Evolutionary conservation across 2,113 vertebrate species (phyloP).

Genomic region (Ailuropoda melanoleuca): DNA sequence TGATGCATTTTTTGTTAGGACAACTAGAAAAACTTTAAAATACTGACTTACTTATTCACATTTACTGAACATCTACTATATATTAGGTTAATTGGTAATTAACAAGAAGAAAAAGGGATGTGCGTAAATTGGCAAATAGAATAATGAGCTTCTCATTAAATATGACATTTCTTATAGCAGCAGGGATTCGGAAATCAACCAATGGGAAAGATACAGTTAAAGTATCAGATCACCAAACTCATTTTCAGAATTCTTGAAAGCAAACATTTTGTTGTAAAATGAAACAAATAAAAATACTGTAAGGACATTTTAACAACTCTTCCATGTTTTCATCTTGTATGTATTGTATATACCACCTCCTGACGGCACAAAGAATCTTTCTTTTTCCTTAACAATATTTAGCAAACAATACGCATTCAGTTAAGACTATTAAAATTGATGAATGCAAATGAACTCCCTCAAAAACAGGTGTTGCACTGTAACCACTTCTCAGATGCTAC

Average conservation of each 20-base stretch:
- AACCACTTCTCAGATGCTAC: neutral
- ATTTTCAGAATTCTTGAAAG: neutral
- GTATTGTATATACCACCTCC: neutral
- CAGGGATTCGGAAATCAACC: neutral
- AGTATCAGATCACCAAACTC: neutral
- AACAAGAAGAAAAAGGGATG: neutral
- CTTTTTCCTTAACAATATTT: neutral
- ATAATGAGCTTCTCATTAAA: constrained; percentile 26
- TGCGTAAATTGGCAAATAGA: neutral
- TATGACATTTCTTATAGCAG: neutral
- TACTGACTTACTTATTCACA: neutral
- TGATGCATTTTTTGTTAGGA: neutral
- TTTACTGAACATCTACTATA: neutral
- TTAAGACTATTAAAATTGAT: neutral
- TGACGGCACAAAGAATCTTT: neutral
- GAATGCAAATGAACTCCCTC: neutral
- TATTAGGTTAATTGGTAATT: neutral
- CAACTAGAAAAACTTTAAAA: constrained; percentile 13
- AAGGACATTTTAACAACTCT: neutral
- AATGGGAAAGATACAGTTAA: neutral
- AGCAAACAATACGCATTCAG: neutral
- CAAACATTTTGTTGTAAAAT: neutral
- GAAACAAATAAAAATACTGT: neutral
- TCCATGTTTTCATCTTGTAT: neutral
- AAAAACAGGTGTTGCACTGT: neutral